Evolutionary conservation across 2,797 vertebrate genomes (phyloP), one percentile per base, ranked within the genome.

Genomic region (Myotis vivesi): DNA sequence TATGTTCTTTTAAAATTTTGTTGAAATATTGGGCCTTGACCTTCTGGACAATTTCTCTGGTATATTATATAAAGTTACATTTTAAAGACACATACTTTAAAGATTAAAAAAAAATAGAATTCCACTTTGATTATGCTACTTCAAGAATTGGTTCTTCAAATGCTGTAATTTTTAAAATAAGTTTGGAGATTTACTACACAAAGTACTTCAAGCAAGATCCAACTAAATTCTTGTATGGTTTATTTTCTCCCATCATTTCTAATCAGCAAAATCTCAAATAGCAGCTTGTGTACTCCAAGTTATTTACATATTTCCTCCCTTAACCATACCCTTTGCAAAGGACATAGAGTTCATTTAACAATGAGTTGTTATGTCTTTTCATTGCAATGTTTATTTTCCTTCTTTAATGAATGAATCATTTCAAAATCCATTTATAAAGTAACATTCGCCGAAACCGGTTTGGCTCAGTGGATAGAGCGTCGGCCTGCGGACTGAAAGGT

Each of bases 321-420:
- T 94, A 66, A 90, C 83, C 82, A 88, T 64, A 11, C n/a, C 28
- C 77, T 86, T 94, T 90, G 57, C 81, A 91, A 92, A 95, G 59
- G 77, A 94, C 85, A 88, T 1, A 84, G 68, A 95, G 91, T 95
- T 96, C 80, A 90, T 79, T 94, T 92, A 96, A 91, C 33, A 91
- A 94, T 71, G 36, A 89, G 72, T 86, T 95, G 68, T 77, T 86
- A 77, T 59, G n/a, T 66, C n/a, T 66, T 66, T 66, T 49, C 79
- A 80, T 1, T 73, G 79, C 93, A 75, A 92, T 88, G 85, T 95
- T 92, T 95, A 89, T 88, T 96, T 93, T 81, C 66, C 22, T 83
- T 84, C 75, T 87, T 87, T 87, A 94, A 95, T 91, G 73, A 92
- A 80, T 87, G 57, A 66, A 81, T 87, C 73, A 68, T 73, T 84